Evolutionary conservation across 2,113 vertebrate genomes (phyloP), one percentile per base, ranked within the genome.

Genomic region (Corythornis vintsioides): DNA sequence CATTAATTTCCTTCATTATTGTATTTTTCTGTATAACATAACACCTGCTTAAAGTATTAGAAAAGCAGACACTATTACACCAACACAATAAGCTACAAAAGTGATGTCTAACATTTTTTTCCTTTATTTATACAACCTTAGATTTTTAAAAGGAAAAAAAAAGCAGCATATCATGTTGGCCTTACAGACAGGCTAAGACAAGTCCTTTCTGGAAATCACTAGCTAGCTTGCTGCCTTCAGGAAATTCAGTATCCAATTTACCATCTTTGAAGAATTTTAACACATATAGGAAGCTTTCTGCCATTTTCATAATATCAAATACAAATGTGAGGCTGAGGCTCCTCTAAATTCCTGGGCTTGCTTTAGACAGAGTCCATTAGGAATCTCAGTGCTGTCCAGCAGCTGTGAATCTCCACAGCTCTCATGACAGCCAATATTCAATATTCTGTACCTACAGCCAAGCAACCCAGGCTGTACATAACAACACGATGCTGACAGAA

Each of bases 401-500:
- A 86, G 42, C 3, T 35, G 9, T 77, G 40, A 65, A 15, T 52
- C n/a, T 56, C 20, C 57, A 57, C 15, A 70, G 19, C 21, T 33
- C 50, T 47, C 21, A 28, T 2, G 26, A 76, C 5, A 71, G 19
- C 5, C 31, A 33, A 18, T 25, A 79, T 6, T 21, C 70, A 79
- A 56, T 40, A 83, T 16, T 59, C 43, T 15, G 1, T 1, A 56
- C 25, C 40, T 42, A 70, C 8, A 82, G 20, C 21, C 31, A 83
- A 33, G 33, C 48, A 70, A 82, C 8, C 7, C 6, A 26, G 59
- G 5, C 10, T 77, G 11, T 14, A 79, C 2, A 4, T 25, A 56
- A 9, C 69, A n/a, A 15, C 3, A 42, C 0, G 2, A 43, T 4
- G 7, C 13, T 29, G 47, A 33, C 2, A 12, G 28, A 73, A 63